These are phyloP conservation scores for Rhabdophis nuchalis DNA, from an alignment of 2,797 vertebrate species.

Conservation along the genomic window DNA sequence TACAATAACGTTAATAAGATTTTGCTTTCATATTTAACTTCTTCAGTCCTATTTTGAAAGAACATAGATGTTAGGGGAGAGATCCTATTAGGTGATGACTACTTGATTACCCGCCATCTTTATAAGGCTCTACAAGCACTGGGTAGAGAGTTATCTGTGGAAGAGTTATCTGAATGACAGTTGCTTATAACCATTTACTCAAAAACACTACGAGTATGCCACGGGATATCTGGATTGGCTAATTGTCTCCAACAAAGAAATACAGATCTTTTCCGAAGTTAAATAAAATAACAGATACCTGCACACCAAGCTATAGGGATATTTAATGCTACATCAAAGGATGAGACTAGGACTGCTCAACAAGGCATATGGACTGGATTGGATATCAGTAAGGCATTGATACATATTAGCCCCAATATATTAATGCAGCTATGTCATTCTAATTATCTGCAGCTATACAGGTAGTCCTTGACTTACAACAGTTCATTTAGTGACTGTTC, in stretches of 20 bases:
- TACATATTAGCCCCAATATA: neutral
- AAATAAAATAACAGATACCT: neutral
- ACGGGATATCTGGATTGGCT: neutral
- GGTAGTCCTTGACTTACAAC: neutral
- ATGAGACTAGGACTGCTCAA: neutral
- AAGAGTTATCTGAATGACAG: neutral
- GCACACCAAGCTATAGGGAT: neutral
- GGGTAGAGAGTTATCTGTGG: neutral
- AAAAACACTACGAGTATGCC: neutral
- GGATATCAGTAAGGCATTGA: neutral
- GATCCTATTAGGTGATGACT: neutral
- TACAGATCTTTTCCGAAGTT: neutral
- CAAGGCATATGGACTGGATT: neutral
- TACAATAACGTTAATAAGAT: conserved; percentile 71
- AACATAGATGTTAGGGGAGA: neutral
- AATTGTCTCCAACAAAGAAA: neutral
- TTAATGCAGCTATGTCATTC: neutral
- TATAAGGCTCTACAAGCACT: neutral
- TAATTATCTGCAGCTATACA: neutral
- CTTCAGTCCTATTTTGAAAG: neutral
- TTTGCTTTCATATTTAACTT: neutral
- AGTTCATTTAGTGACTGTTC: neutral
- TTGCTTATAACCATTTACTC: neutral
- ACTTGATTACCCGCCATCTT: neutral
- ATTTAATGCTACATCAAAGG: neutral